Conservation (phyloP, 2,888 invertebrate genomes). For the Corythucha ciliata region DNA sequence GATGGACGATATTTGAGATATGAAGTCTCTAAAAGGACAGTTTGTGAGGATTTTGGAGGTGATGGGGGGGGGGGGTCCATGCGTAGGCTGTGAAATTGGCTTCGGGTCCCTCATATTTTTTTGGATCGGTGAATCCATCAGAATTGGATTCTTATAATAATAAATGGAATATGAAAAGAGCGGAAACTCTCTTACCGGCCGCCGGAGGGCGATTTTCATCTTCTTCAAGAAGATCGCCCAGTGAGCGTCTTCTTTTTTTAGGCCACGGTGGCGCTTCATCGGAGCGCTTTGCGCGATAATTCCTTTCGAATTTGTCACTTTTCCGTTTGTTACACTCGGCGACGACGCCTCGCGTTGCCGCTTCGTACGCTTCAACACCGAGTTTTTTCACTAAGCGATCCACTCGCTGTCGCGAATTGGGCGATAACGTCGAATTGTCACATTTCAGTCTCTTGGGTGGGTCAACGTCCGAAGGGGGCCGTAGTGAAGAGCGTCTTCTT, state of each 20-base stretch:
- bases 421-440: conserved; percentile 19
- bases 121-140: too few species aligned
- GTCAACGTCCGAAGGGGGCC: not conserved
- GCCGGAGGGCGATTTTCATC: conserved; percentile 19
- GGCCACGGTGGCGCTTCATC: not conserved
- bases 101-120: too few species aligned
- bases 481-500: conserved; percentile 8
- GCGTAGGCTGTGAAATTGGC: too few species aligned
- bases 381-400: conserved; percentile 31
- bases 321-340: conserved; percentile 2
- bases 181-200: too few species aligned
- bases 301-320: not conserved
- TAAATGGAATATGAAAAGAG: too few species aligned
- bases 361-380: conserved; percentile 32
- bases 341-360: conserved; percentile 18
- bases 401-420: conserved; percentile 22
- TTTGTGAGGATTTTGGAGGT: too few species aligned
- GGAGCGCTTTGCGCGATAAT: not conserved
- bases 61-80: too few species aligned
- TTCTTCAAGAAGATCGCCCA: conserved; percentile 19
- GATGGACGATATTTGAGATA: too few species aligned
- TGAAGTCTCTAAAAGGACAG: too few species aligned
- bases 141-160: too few species aligned
- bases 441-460: conserved; percentile 12
- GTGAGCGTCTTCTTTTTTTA: conserved; percentile 15